Percentiles rank a stretch among this genome's conserved stretches.
Evolutionary conservation across 1,140 invertebrate genomes (phyloP).

Genomic region (Formica selysi): DNA sequence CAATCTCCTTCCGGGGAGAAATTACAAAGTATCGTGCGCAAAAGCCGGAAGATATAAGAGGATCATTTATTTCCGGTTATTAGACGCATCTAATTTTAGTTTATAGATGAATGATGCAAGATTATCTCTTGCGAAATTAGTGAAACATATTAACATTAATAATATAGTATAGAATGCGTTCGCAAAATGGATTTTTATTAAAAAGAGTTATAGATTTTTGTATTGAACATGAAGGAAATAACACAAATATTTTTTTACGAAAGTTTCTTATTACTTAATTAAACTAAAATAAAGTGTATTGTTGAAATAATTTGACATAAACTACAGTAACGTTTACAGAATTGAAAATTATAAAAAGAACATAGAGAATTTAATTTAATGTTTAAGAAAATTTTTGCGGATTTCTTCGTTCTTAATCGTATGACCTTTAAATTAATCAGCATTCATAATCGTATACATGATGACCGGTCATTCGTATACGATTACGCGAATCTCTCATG

Average conservation of each 20-base stretch:
- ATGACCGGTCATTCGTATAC: constrained; percentile 33
- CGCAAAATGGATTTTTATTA: not conserved
- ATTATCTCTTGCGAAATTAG: not conserved
- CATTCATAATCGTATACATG: constrained; percentile 1
- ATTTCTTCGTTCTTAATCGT: constrained; percentile 11
- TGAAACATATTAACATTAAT: not conserved
- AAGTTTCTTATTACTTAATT: not conserved
- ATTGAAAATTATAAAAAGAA: not conserved
- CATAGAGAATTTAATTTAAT: not conserved
- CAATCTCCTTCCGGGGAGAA: constrained; percentile 9
- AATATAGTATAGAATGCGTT: not conserved
- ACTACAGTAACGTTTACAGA: not conserved
- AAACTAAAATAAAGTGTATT: not conserved
- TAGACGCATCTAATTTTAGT: not conserved
- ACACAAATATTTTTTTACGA: not conserved
- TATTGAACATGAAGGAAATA: not conserved
- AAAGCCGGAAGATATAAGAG: not conserved
- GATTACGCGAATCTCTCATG: constrained; percentile 57
- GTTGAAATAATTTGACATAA: not conserved
- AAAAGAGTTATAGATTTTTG: not conserved
- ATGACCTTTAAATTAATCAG: constrained; percentile 59
- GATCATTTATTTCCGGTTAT: not conserved
- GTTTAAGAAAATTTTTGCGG: not conserved
- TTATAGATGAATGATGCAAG: not conserved
- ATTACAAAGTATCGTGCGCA: not conserved